Base-by-base conservation (phyloP, 1,140 invertebrate genomes). In the Cydia splendana region DNA sequence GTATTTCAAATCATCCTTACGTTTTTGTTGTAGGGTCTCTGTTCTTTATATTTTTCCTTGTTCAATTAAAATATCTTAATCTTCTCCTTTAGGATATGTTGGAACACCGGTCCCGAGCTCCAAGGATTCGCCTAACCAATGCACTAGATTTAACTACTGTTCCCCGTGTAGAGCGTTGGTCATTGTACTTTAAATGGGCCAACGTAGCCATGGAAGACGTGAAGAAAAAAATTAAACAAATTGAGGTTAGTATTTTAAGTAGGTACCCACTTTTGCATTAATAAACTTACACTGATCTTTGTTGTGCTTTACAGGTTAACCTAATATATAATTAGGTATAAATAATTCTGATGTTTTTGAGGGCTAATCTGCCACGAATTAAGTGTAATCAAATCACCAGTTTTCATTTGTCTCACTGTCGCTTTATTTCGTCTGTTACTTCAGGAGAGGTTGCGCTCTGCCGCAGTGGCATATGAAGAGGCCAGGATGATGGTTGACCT, bases 401-500 rank as follows among this genome's bases (percentile, higher is more conserved):
- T n/a, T 12, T 5, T n/a, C 12, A 28, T 28, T 65, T 65, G 24
- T 4, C 51, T 24, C 24, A 28, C 4, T 10, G 62, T 24, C 24
- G 12, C 62, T 34, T 65, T 20, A 12, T 30, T 65, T 85, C 76
- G 81, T 84, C 75, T 74, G 65, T 78, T 34, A 15, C 10, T 38
- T 74, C 15, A 87, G 84, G 77, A 79, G 13, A 4, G 57, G 18
- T 34, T 82, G 9, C 34, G 57, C 15, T 15, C 15, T n/a, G 75
- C 48, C 5, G 77, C 76, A 12, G 42, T 30, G 18, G 75, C 76
- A 2, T 90, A 86, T 69, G 88, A 90, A 78, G 90, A 91, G 75
- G 65, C 88, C 0, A 87, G 86, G 79, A 87, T 89, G 84, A 76
- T 90, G 18, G 57, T 85, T 18, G 90, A 91, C 77, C 74, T 84